Evolutionary conservation across 2,888 invertebrate genomes (phyloP), one percentile per base, ranked within the genome.

Genomic region (Trichopoda pennipes): DNA sequence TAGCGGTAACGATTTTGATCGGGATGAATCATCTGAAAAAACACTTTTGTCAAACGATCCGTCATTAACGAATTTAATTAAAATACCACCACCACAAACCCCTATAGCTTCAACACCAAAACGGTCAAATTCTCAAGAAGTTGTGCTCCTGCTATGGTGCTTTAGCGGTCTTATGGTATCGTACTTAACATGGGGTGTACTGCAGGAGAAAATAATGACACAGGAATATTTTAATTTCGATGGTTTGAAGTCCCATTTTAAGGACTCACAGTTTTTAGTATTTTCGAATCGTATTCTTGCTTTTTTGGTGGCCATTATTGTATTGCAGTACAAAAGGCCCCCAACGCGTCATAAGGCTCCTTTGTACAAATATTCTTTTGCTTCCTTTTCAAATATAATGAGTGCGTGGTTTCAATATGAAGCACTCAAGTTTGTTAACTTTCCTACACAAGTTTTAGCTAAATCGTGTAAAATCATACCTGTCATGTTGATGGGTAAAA

Each of bases 351-450:
- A 96, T 87, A 94, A 94, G 28, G 96, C 96, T 70, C 99, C 99
- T 0, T 92, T 98, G 14, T 98, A 97, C 91, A 96, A 98, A 92
- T 99, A 98, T 92, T 95, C 96, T 0, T 99, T 95, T 92, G 98
- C 98, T 89, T 97, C 99, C 4, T 94, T 99, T 87, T 98, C 98
- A 17, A 99, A 99, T 91, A 97, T 99, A 84, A 94, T 99, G 93
- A 98, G 98, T 90, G 98, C 98, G 61, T 99, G 99, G 99, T 99
- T 98, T 91, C 99, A 99, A 92, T 99, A 99, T 90, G 99, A 99
- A 92, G 99, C 99, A 23, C 93, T 99, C 58, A 99, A 99, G 91
- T 99, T 96, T 91, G 98, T 99, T 87, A 98, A 96, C 89, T 99
- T 99, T 91, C 99, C 99, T 2, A 98, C 98, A 61, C 99, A 99